Base-by-base conservation (phyloP, 2,797 vertebrate genomes). In the Mico argentatus region DNA sequence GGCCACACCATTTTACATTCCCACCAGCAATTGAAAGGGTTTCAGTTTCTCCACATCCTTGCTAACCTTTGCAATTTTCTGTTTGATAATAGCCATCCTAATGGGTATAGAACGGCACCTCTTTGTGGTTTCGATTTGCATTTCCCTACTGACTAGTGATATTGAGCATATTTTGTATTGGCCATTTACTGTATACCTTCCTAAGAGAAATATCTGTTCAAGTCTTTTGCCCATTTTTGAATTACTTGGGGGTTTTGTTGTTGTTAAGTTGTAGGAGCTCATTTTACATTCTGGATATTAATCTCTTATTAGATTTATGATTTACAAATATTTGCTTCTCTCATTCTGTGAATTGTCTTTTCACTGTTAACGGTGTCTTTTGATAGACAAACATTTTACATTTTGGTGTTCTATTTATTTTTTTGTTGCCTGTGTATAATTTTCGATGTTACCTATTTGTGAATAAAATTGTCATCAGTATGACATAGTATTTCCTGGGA, bases 241-340 rank as follows among this genome's bases (percentile, higher is more conserved):
- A 30, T 86, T 77, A 33, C 55, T 67, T 57, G 26, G n/a, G 7
- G 1, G 3, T 90, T 96, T 87, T 86, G 46, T 86, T 76, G 55
- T 91, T 93, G 19, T 48, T 88, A 13, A 84, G 41, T 79, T 94
- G 14, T 92, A 90, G 67, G 48, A 79, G 39, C 55, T 92, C 24
- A 77, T 79, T 81, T 75, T 88, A 55, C 30, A 59, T 61, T 91
- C 46, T 88, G 79, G 39, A 57, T 88, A 73, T 88, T 92, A 57
- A 57, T 84, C 11, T 36, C 36, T 88, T 76, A 33, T 46, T 44
- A 90, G n/a, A 46, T 46, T 36, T 7, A 50, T 82, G 39, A 84
- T 88, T 93, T 93, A 27, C 46, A 91, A 57, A 55, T 96, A 83
- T 46, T 92, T 55, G 52, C 52, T 92, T 77, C 89, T 93, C n/a